Conservation (phyloP, 1,140 invertebrate genomes). For the Maconellicoccus hirsutus region DNA sequence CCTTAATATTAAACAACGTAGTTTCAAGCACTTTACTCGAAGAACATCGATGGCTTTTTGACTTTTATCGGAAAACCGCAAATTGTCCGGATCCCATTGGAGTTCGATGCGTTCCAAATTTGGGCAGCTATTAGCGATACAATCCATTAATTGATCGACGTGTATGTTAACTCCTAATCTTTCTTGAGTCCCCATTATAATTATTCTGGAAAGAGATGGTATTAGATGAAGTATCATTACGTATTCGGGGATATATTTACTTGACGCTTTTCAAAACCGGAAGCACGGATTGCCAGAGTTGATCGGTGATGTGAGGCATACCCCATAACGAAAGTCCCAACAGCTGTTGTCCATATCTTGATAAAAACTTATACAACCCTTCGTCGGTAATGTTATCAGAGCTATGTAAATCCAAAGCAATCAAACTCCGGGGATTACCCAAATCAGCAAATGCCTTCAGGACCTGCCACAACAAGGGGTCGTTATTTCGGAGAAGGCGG, state of each 20-base stretch:
- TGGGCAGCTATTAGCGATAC: constrained; percentile 85
- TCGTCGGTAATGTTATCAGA: constrained; percentile 94
- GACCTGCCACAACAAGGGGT: constrained; percentile 39
- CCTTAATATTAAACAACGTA: constrained; percentile 72
- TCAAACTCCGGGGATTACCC: constrained; percentile 72
- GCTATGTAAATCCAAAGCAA: constrained; percentile 83
- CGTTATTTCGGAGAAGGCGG: too few species aligned
- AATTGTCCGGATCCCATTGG: constrained; percentile 95
- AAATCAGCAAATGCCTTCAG: constrained; percentile 78
- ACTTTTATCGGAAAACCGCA: constrained; percentile 97
- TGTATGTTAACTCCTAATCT: constrained; percentile 90
- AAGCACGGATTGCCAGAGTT: constrained; percentile 86
- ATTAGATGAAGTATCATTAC: background rate
- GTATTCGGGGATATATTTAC: too few species aligned
- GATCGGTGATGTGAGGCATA: constrained; percentile 95
- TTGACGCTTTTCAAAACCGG: constrained; percentile 80
- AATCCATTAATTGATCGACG: constrained; percentile 95
- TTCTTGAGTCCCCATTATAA: constrained; percentile 94
- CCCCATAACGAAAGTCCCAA: constrained; percentile 79
- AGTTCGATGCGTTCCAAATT: constrained; percentile 84
- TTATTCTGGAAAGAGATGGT: constrained; percentile 52
- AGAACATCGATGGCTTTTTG: constrained; percentile 90
- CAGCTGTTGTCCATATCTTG: constrained; percentile 74
- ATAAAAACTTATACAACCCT: constrained; percentile 79
- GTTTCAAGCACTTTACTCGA: constrained; percentile 74